A percentile compares a stretch with the other conserved stretches of the same genome.
These are phyloP conservation scores for Scaptomyza tumidula DNA, from an alignment of 2,888 invertebrate genomes.

Conservation along the genomic window DNA sequence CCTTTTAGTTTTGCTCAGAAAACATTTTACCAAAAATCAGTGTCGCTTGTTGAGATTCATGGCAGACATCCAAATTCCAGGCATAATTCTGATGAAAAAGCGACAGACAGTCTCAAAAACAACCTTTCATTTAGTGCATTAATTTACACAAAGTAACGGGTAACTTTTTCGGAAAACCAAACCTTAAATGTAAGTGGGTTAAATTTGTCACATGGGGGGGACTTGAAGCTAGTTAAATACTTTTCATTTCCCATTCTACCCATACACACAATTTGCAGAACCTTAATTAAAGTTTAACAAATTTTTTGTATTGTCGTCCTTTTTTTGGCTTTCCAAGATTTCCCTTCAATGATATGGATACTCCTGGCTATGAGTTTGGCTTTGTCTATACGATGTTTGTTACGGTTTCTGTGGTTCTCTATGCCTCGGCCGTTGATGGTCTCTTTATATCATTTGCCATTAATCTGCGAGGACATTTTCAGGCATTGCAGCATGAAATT, in stretches of 20 bases:
- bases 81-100: neutral
- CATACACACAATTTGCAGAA: neutral
- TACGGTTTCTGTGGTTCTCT: constrained; percentile 71
- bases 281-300: neutral
- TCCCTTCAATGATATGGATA: constrained; percentile 70
- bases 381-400: constrained; percentile 72
- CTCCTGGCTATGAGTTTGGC: constrained; percentile 75
- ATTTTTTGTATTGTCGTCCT: neutral
- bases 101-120: neutral
- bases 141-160: neutral
- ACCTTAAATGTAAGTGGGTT: neutral
- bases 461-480: constrained; percentile 79
- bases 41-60: neutral
- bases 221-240: neutral
- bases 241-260: neutral
- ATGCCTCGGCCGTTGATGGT: constrained; percentile 80
- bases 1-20: neutral
- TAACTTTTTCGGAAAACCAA: neutral
- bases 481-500: constrained; percentile 68
- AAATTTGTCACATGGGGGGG: neutral
- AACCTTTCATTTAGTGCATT: neutral
- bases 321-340: constrained; percentile 60
- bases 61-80: neutral
- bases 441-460: constrained; percentile 80
- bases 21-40: neutral